Evolutionary conservation across 2,797 vertebrate species (phyloP).

Genomic region (Sebastes matsubarae): DNA sequence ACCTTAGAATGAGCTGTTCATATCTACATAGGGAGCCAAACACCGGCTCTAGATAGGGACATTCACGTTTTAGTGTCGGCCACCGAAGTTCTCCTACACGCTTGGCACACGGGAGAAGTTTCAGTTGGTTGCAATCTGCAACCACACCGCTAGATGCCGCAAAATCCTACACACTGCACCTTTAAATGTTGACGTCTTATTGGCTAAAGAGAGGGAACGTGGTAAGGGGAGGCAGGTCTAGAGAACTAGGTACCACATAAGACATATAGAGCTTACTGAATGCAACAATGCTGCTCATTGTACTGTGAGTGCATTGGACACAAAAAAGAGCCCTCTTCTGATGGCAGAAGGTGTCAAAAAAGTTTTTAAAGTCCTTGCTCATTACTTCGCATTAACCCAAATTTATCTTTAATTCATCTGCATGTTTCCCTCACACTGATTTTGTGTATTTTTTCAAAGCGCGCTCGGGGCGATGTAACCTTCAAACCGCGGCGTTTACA

Average conservation of each 20-base stretch:
- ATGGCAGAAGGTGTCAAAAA: not conserved
- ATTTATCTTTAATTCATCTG: not conserved
- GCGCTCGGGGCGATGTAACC: conserved; percentile 35
- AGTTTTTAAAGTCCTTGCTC: not conserved
- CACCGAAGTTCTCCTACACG: no score
- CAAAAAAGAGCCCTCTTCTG: no score
- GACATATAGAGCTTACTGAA: not conserved
- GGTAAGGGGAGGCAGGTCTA: not conserved
- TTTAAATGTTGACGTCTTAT: not conserved
- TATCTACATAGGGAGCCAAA: no score
- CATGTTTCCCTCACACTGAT: not conserved
- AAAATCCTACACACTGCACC: no score
- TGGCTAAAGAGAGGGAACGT: not conserved
- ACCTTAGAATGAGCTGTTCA: rapidly evolving
- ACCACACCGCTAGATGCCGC: no score
- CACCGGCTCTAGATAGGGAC: no score
- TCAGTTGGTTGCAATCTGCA: no score
- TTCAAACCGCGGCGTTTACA: conserved; percentile 43
- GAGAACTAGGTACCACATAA: not conserved
- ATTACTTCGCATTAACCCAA: not conserved
- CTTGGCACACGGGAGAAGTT: no score
- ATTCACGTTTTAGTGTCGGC: no score
- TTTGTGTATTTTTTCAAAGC: conserved; percentile 13
- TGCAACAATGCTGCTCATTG: not conserved
- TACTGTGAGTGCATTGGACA: not conserved